Percentiles rank a stretch among this genome's conserved stretches.
Evolutionary conservation across 2,888 invertebrate species (phyloP).

Genomic region (Andrena dorsata): DNA sequence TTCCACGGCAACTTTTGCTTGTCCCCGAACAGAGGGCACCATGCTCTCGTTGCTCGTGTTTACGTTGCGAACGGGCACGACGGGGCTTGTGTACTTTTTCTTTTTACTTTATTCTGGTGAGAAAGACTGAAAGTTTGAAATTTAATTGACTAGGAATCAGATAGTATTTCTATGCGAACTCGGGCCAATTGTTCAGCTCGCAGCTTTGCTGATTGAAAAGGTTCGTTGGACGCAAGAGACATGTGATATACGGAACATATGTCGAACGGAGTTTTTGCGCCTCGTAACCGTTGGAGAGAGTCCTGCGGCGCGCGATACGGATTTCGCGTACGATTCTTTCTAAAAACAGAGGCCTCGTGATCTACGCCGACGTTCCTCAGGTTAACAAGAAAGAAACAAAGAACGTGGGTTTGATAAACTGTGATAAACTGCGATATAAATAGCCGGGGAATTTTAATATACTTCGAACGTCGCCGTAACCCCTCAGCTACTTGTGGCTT

Average conservation of each 20-base stretch:
- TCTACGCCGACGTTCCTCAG: background rate
- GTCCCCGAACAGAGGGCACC: too few relatives aligned
- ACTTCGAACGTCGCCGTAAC: too few relatives aligned
- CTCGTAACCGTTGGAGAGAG: conserved; percentile 7
- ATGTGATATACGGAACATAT: background rate
- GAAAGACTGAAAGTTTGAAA: too few relatives aligned
- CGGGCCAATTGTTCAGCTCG: background rate
- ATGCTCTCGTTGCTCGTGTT: too few relatives aligned
- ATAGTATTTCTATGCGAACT: too few relatives aligned
- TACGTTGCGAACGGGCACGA: too few relatives aligned
- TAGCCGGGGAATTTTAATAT: background rate
- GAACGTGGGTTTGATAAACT: background rate
- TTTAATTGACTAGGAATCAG: too few relatives aligned
- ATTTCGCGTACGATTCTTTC: conserved; percentile 31
- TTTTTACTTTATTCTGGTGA: too few relatives aligned
- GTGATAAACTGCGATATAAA: background rate
- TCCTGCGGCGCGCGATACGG: background rate
- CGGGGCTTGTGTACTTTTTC: too few relatives aligned
- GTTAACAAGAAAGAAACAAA: background rate
- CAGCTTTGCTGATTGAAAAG: background rate
- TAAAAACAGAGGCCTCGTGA: conserved; percentile 11
- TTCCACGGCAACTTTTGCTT: conserved; percentile 5
- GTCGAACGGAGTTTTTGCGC: background rate
- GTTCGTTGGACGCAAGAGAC: background rate
- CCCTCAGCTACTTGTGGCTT: too few relatives aligned